Evolutionary conservation across 2,888 invertebrate species (phyloP), one percentile per base, ranked within the genome.

Genomic region (Sabatieria punctata): DNA sequence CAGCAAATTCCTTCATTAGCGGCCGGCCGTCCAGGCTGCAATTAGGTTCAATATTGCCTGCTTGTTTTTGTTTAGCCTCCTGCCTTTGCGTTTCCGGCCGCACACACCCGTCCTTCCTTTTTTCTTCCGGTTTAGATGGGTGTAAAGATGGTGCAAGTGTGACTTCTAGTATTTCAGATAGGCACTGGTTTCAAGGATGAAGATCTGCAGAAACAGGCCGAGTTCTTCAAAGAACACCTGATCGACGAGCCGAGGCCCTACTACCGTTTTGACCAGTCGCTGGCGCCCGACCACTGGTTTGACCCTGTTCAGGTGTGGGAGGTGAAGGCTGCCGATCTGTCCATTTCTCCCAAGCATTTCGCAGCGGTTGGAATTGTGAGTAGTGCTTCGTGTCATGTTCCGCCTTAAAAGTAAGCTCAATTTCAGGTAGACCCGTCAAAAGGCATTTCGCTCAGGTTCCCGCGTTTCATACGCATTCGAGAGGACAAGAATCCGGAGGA

Each of bases 151-250:
- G n/a, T 13, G 11, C 33, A n/a, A 33, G 33, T 13, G 33, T 33
- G n/a, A 33, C 33, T 33, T 33, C n/a, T 33, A 33, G 11, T 25
- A 44, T 54, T 56, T 18, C 55, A 79, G 80, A 79, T 89, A 64
- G 85, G 89, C 49, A 85, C 84, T 50, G 95, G 97, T 43, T 95
- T 97, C 71, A 80, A 77, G 46, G 97, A 97, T 65, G 89, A 89
- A 30, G 78, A 80, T 60, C 74, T 97, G 39, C 77, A 77, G 50
- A 72, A 72, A 13, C 82, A 89, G 65, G 76, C 81, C 0, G 78
- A 77, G 38, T 75, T 77, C 55, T 75, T 97, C 25, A 78, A 82
- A 57, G 69, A 77, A 1, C 79, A 82, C 57, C 69, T 81, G n/a
- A 78, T 88, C 37, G 70, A 76, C 0, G 72, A 73, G 50, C 53